Conservation (phyloP, 2,888 invertebrate species). For the Dorcus hopei region DNA sequence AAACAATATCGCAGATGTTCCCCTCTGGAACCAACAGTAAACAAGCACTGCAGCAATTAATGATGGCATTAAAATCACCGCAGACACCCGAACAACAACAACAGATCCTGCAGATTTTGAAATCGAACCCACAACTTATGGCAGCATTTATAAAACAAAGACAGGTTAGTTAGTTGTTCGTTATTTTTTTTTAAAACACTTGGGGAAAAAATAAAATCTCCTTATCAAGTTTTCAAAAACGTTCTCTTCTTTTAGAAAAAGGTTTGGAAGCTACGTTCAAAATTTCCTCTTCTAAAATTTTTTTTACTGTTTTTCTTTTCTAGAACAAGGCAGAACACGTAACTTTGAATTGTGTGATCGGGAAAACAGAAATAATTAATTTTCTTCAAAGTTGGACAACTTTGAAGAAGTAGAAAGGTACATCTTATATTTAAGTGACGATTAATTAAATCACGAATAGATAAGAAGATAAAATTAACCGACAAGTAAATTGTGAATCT, state of each 20-base stretch:
- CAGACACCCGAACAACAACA: slow-evolving; percentile 90
- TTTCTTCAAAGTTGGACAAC: not conserved
- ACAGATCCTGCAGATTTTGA: slow-evolving; percentile 83
- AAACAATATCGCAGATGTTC: slow-evolving; percentile 25
- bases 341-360: not conserved
- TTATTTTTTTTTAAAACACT: not conserved
- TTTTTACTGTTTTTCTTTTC: slow-evolving; percentile 8
- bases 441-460: too few relatives aligned
- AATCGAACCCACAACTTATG: slow-evolving; percentile 93
- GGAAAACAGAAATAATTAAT: slow-evolving; percentile 9
- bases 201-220: not conserved
- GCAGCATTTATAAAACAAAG: slow-evolving; percentile 91
- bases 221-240: not conserved
- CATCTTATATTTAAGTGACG: too few relatives aligned
- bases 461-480: too few relatives aligned
- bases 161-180: slow-evolving; percentile 52
- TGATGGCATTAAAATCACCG: slow-evolving; percentile 87
- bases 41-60: slow-evolving; percentile 78
- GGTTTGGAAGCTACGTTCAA: not conserved
- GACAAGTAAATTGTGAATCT: too few relatives aligned
- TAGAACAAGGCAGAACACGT: slow-evolving; percentile 10
- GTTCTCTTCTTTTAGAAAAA: not conserved
- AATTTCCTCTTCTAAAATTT: slow-evolving; percentile 1
- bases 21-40: slow-evolving; percentile 47
- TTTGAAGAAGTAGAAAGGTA: too few relatives aligned